These are phyloP conservation scores for Adrianichthys oophorus DNA, from an alignment of 2,797 vertebrate genomes.

Conservation along the genomic window DNA sequence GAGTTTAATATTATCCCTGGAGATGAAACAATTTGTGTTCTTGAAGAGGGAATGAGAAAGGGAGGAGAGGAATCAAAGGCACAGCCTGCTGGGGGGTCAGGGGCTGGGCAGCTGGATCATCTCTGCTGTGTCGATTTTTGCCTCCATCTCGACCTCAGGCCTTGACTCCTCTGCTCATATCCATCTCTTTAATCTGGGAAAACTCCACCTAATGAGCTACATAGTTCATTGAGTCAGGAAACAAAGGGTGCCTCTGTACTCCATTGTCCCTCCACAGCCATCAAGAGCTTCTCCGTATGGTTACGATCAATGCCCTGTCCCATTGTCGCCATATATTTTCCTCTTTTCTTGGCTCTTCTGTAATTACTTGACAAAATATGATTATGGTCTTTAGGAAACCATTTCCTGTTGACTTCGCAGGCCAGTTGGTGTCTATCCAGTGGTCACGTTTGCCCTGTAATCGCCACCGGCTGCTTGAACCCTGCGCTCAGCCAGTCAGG, in stretches of 20 bases:
- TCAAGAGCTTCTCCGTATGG: conserved; percentile 31
- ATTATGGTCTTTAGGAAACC: conserved; percentile 62
- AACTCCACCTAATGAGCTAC: conserved; percentile 86
- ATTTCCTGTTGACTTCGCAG: conserved; percentile 69
- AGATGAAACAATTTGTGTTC: conserved; percentile 77
- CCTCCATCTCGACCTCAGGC: conserved; percentile 72
- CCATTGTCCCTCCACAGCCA: conserved; percentile 57
- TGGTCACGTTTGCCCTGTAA: conserved; percentile 67
- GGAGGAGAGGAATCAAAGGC: conserved; percentile 87
- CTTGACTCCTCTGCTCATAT: conserved; percentile 69
- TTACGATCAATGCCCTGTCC: conserved; percentile 50
- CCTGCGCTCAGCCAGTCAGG: conserved; percentile 64
- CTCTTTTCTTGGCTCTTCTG: conserved; percentile 43
- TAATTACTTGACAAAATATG: conserved; percentile 72
- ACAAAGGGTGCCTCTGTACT: conserved; percentile 77
- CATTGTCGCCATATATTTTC: conserved; percentile 54
- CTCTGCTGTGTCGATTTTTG: conserved; percentile 86
- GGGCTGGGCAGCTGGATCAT: conserved; percentile 86
- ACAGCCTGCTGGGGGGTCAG: conserved; percentile 90
- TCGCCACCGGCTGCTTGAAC: conserved; percentile 64
- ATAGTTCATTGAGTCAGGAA: conserved; percentile 89
- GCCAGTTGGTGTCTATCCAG: conserved; percentile 60
- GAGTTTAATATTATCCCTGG: conserved; percentile 92
- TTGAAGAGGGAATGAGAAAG: conserved; percentile 89
- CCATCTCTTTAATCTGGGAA: conserved; percentile 74